Evolutionary conservation across 1,140 invertebrate genomes (phyloP), one percentile per base, ranked within the genome.

Genomic region (Daktulosphaira vitifoliae): DNA sequence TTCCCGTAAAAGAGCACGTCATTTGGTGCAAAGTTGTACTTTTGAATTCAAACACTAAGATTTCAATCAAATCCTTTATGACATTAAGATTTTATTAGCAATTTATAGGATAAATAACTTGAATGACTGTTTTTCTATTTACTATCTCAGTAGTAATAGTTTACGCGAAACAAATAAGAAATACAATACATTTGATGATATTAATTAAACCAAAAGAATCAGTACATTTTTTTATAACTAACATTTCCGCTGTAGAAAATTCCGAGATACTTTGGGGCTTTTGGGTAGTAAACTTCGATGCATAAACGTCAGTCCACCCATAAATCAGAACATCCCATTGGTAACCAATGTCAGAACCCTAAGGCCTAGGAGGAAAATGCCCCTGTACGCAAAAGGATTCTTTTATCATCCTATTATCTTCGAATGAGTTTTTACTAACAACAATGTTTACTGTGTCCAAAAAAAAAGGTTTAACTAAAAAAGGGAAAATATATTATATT

Each of bases 391-490:
- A 11, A 62, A 48, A 62, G 42, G 42, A 62, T 62, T 48, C 39
- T 59, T 59, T 44, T 44, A 44, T 59, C 42, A 62, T 62, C 42
- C 25, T 62, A 48, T 48, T 33, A 62, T 59, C 38, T 54, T 44
- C n/a, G 22, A 18, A 44, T 42, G 38, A 11, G 44, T 46, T 56
- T 62, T 33, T 44, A 7, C 39, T 44, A 4, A n/a, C 13, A 37
- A 37, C 25, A 39, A 23, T 15, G 44, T 18, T 42, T 42, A 42
- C 25, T 33, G 29, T n/a, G n/a, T 33, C 11, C 5, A 33, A 33
- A 33, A 33, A 33, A 33, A 33, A 33, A 33, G 29, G 29, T 33
- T 33, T 6, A 33, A 5, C 29, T 11, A 33, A 33, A 33, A 33
- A 33, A 33, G 29, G n/a, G 11, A 33, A 33, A 6, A 33, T 33